A percentile compares a stretch with the other conserved stretches of the same genome.
phyloP scores from a whole-genome alignment of 92 coral and sea anemone species.

The Nematostella vectensis region DNA sequence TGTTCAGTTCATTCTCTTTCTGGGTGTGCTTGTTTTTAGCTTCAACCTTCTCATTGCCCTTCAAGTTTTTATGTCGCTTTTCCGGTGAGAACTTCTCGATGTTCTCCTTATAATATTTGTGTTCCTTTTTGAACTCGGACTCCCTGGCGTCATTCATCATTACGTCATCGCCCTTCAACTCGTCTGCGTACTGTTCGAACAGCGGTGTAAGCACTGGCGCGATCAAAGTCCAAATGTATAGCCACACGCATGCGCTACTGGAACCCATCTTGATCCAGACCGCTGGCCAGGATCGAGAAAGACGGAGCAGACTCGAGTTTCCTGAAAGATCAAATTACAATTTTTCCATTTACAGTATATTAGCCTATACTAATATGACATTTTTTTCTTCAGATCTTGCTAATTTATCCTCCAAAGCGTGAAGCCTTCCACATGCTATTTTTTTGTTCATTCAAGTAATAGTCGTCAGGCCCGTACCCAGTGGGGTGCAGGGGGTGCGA shows the following conservation, averaged over 20 bases:
- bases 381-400: too few relatives aligned
- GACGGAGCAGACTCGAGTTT: conserved; percentile 13
- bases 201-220: conserved; percentile 48
- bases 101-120: conserved; percentile 2
- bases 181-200: conserved; percentile 26
- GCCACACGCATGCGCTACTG: conserved; percentile 66
- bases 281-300: conserved; percentile 69
- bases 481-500: too few relatives aligned
- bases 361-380: too few relatives aligned
- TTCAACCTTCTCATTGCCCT: not conserved
- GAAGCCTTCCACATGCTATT: too few relatives aligned
- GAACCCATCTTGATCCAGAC: conserved; percentile 77
- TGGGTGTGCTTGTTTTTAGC: not conserved
- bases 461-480: too few relatives aligned
- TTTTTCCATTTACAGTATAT: too few relatives aligned
- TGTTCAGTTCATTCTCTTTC: not conserved
- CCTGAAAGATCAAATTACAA: too few relatives aligned
- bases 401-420: too few relatives aligned
- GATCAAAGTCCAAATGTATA: conserved; percentile 66
- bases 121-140: conserved; percentile 3
- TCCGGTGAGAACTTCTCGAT: conserved; percentile 14
- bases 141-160: not conserved
- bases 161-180: conserved; percentile 2
- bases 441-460: too few relatives aligned
- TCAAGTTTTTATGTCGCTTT: conserved; percentile 3